phyloP scores from a whole-genome alignment of 2,113 vertebrate genomes.

The Oenanthe oenanthe region DNA sequence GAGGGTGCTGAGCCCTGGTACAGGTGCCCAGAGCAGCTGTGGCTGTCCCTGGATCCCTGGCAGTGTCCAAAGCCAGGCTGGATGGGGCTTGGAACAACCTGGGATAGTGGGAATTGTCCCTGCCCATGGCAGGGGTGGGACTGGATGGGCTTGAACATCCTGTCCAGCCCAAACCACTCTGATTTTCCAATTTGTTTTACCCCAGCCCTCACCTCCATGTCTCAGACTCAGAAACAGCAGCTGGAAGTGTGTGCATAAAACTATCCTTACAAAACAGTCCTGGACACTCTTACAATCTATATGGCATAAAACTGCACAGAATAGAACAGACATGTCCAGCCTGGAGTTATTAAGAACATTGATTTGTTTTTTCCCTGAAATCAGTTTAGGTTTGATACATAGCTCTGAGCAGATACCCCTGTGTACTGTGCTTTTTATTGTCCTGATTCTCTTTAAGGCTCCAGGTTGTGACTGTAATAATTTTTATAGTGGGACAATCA shows the following conservation, averaged over 20 bases:
- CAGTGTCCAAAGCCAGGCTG: background rate
- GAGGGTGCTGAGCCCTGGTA: background rate
- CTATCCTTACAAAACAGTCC: background rate
- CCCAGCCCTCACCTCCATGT: rapidly evolving
- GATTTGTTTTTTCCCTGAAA: background rate
- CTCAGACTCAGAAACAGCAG: background rate
- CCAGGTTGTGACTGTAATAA: background rate
- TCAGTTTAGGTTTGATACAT: background rate
- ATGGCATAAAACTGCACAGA: background rate
- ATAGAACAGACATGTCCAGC: rapidly evolving
- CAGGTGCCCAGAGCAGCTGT: background rate
- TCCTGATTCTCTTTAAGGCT: background rate
- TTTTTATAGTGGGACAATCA: background rate
- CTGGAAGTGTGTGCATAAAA: background rate
- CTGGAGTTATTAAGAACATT: background rate
- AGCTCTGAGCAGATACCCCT: background rate
- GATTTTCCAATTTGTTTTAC: background rate
- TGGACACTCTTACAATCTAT: background rate
- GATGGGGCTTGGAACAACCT: rapidly evolving
- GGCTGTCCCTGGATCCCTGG: background rate
- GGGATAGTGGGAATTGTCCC: rapidly evolving
- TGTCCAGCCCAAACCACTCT: background rate
- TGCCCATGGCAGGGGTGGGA: background rate
- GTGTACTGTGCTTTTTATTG: background rate
- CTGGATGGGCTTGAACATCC: rapidly evolving